Conservation (phyloP, 1,140 invertebrate genomes). For the Hylyphantes graminicola region DNA sequence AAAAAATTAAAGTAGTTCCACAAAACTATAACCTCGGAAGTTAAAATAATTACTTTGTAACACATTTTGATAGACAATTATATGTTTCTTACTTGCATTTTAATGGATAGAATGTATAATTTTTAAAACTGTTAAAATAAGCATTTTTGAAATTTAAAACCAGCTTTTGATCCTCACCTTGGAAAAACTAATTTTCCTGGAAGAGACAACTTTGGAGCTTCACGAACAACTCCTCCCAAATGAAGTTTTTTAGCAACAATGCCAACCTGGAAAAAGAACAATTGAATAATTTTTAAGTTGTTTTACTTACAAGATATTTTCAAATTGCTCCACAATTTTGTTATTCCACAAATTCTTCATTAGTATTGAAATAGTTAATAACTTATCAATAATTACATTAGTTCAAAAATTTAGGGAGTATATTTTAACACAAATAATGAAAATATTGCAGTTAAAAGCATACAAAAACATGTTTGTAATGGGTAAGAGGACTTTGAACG, state of each 20-base stretch:
- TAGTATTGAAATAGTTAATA: too few species aligned
- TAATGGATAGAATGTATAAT: neutral
- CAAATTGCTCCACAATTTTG: too few species aligned
- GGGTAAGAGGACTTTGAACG: too few species aligned
- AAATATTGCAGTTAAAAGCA: too few species aligned
- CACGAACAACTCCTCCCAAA: constrained; percentile 81
- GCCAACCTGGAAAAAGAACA: constrained; percentile 71
- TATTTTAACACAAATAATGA: too few species aligned
- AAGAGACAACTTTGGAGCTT: constrained; percentile 93
- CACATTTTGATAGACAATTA: neutral
- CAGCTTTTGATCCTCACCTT: constrained; percentile 65
- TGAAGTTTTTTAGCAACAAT: constrained; percentile 91
- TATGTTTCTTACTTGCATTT: neutral
- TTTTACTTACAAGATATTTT: too few species aligned
- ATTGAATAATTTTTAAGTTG: neutral
- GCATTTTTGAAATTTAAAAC: neutral
- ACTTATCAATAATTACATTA: too few species aligned
- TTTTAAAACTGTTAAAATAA: neutral
- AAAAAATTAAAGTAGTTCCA: neutral
- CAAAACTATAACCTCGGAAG: too few species aligned
- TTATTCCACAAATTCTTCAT: too few species aligned
- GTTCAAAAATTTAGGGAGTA: too few species aligned
- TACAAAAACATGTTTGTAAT: too few species aligned
- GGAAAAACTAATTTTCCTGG: constrained; percentile 98
- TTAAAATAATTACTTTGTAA: neutral